These are phyloP conservation scores for Eonycteris spelaea DNA, from an alignment of 2,113 vertebrate species.

Conservation along the genomic window DNA sequence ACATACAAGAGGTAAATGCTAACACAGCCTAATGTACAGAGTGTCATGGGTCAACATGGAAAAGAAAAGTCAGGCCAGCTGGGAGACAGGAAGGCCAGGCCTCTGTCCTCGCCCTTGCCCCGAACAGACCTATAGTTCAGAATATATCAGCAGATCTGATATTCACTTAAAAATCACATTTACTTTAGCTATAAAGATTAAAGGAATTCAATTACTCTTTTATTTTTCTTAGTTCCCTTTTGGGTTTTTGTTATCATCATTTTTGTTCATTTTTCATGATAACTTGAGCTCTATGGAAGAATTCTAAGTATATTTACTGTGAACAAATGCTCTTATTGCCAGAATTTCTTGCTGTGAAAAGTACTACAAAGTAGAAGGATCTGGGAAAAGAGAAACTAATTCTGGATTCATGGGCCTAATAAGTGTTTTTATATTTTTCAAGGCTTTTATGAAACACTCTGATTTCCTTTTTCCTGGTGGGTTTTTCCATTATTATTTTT, in stretches of 20 bases:
- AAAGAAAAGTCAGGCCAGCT: neutral
- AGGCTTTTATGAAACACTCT: neutral
- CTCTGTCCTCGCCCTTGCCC: neutral
- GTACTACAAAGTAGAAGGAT: constrained; percentile 11
- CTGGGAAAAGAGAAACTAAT: neutral
- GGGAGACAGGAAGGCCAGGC: neutral
- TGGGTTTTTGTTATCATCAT: neutral
- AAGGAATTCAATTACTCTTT: neutral
- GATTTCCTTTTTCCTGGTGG: neutral
- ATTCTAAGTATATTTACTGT: neutral
- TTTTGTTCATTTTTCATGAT: constrained; percentile 24
- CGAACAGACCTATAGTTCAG: neutral
- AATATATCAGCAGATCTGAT: neutral
- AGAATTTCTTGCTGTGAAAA: neutral
- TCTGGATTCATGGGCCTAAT: neutral
- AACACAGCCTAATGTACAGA: neutral
- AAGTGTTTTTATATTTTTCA: constrained; percentile 4
- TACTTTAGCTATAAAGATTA: neutral
- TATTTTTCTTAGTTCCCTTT: neutral
- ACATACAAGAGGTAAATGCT: neutral
- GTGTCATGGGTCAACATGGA: neutral
- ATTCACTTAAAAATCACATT: neutral
- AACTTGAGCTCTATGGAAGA: neutral
- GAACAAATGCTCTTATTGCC: neutral
- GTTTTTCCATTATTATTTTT: constrained; percentile 15